phyloP scores from a whole-genome alignment of 1,140 invertebrate genomes.

The Lucilia cuprina region DNA sequence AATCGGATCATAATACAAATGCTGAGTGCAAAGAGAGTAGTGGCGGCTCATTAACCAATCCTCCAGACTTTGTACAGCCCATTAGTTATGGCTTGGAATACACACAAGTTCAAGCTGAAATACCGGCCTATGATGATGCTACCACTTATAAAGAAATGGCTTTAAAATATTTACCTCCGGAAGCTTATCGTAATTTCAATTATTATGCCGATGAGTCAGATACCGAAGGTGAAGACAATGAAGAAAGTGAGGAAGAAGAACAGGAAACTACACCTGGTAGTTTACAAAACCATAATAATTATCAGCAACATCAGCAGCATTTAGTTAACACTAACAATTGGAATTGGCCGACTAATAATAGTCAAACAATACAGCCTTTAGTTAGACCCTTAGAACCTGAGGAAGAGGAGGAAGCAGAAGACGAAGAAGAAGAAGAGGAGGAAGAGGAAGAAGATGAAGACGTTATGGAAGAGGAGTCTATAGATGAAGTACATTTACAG shows the following conservation, averaged over 20 bases:
- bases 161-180: slow-evolving; percentile 53
- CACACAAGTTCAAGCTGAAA: slow-evolving; percentile 28
- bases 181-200: slow-evolving; percentile 54
- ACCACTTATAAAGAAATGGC: slow-evolving; percentile 54
- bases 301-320: slow-evolving; percentile 20
- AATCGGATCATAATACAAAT: background rate
- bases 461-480: slow-evolving; percentile 28
- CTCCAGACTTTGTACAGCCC: slow-evolving; percentile 13
- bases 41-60: background rate
- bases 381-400: background rate
- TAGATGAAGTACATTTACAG: background rate
- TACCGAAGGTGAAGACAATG: slow-evolving; percentile 6
- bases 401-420: background rate
- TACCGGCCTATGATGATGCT: slow-evolving; percentile 7
- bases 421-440: slow-evolving; percentile 6
- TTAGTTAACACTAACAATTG: background rate
- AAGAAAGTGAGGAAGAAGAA: slow-evolving; percentile 39
- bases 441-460: slow-evolving; percentile 5
- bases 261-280: background rate
- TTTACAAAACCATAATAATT: slow-evolving; percentile 17
- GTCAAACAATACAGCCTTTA: background rate
- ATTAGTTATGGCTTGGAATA: slow-evolving; percentile 36
- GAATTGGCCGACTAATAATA: slow-evolving; percentile 25
- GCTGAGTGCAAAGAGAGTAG: background rate
- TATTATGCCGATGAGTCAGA: slow-evolving; percentile 49